These are phyloP conservation scores for Platanista minor DNA, from an alignment of 2,113 vertebrate species.

Conservation along the genomic window DNA sequence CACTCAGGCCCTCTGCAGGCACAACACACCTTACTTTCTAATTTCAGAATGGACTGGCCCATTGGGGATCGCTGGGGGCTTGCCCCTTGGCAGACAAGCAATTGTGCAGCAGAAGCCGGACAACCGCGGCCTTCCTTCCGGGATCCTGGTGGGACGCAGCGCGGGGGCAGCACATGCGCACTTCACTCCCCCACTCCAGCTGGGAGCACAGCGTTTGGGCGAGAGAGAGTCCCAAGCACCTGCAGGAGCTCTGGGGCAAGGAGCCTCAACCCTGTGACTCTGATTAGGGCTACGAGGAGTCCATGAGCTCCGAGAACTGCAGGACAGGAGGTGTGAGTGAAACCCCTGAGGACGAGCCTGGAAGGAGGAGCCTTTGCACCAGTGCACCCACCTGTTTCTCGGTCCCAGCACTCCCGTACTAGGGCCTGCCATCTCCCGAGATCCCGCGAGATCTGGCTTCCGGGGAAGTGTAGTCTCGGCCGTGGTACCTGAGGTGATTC, in stretches of 20 bases:
- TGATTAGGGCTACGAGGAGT: rapidly evolving
- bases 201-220: rapidly evolving
- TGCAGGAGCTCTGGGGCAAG: rapidly evolving
- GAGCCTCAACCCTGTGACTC: background rate
- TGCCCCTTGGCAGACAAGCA: background rate
- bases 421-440: rapidly evolving
- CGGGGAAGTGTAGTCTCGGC: background rate
- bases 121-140: rapidly evolving
- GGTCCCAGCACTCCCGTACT: rapidly evolving
- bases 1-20: background rate
- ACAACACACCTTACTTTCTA: too few species aligned
- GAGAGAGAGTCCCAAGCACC: rapidly evolving
- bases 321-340: too few species aligned
- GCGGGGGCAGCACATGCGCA: rapidly evolving
- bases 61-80: background rate
- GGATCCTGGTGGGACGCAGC: rapidly evolving
- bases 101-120: rapidly evolving
- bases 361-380: rapidly evolving
- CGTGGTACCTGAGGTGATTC: background rate
- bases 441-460: background rate
- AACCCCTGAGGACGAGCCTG: rapidly evolving
- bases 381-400: background rate
- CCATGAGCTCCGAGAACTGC: rapidly evolving
- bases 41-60: background rate
- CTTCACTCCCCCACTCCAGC: rapidly evolving